Conservation (phyloP, 2,888 invertebrate species). For the Lasioglossum vierecki region DNA sequence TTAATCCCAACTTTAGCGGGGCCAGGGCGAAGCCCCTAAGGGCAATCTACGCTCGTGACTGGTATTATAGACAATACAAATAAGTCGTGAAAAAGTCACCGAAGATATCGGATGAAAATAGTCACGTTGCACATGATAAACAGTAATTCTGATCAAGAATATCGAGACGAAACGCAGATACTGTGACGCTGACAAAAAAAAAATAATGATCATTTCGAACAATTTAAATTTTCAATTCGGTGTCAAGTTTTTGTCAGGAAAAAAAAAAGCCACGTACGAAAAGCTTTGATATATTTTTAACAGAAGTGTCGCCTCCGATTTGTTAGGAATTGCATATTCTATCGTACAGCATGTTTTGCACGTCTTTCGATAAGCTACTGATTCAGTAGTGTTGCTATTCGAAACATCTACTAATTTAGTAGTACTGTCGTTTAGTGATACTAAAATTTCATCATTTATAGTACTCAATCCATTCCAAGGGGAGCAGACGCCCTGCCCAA, state of each 20-base stretch:
- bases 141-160: background rate
- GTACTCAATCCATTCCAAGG: background rate
- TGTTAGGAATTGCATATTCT: background rate
- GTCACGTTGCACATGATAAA: background rate
- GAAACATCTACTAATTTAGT: constrained; percentile 30
- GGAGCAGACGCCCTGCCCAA: background rate
- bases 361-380: constrained; percentile 16
- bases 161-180: background rate
- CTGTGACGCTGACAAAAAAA: background rate
- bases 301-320: background rate
- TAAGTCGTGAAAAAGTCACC: constrained; percentile 11
- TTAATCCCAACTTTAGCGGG: background rate
- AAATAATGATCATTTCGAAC: background rate
- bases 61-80: background rate
- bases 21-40: background rate
- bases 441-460: constrained; percentile 6
- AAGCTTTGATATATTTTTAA: constrained; percentile 8
- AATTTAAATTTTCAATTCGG: background rate
- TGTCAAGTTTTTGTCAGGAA: background rate
- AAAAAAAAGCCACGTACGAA: background rate
- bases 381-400: constrained; percentile 2
- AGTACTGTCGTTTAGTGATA: constrained; percentile 6
- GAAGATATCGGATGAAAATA: background rate
- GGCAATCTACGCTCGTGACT: background rate
- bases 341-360: background rate